A percentile compares a stretch with the other conserved stretches of the same genome.
These are phyloP conservation scores for Nansenia antarctica DNA, from an alignment of 2,113 vertebrate genomes.

Conservation along the genomic window DNA sequence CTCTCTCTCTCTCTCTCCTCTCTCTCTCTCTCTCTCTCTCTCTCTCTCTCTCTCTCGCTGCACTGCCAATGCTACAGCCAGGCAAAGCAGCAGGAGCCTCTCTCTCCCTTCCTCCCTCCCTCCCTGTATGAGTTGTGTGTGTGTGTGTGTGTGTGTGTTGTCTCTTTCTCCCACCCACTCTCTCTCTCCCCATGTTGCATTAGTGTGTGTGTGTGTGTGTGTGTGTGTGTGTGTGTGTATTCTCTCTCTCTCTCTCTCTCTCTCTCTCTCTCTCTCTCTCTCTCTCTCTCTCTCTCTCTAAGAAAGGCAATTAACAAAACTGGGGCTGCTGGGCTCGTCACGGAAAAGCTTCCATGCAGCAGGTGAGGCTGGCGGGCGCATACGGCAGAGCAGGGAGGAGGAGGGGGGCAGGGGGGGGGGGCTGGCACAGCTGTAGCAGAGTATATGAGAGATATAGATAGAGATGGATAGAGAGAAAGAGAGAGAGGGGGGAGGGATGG, in stretches of 20 bases:
- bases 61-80: constrained; percentile 48
- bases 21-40: constrained; percentile 19
- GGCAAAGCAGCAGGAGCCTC: constrained; percentile 50
- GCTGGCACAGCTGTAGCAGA: too few species aligned
- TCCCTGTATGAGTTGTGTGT: too few species aligned
- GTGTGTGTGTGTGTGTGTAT: too few species aligned
- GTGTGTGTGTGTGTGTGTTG: too few species aligned
- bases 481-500: background rate
- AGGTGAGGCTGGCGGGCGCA: constrained; percentile 38
- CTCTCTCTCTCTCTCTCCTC: background rate
- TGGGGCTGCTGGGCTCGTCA: constrained; percentile 52
- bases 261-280: constrained; percentile 25
- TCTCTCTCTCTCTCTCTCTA: constrained; percentile 26
- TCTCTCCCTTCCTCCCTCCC: constrained; percentile 38
- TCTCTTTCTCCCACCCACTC: constrained; percentile 1
- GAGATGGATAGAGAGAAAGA: background rate
- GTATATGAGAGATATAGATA: background rate
- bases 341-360: constrained; percentile 44
- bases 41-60: constrained; percentile 26
- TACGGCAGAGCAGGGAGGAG: background rate
- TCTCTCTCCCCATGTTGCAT: constrained; percentile 21
- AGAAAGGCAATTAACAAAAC: constrained; percentile 58
- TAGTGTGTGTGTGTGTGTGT: too few species aligned
- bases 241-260: constrained; percentile 5
- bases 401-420: background rate